A percentile compares a stretch with the other conserved stretches of the same genome.
phyloP scores from a whole-genome alignment of 2,113 vertebrate genomes.

The Panurus biarmicus region DNA sequence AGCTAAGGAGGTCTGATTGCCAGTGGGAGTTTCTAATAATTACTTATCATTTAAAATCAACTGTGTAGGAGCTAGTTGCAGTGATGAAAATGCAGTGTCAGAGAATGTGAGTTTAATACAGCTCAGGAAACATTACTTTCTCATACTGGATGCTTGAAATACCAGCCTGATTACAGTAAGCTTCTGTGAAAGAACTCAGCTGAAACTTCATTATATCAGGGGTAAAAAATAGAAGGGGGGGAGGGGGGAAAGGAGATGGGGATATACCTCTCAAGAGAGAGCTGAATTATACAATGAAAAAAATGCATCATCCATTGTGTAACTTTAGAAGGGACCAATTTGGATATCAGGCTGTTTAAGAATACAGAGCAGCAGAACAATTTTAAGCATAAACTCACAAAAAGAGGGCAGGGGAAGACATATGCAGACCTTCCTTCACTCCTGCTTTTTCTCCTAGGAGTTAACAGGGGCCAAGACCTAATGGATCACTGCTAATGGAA shows the following conservation, averaged over 20 bases:
- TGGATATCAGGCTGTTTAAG: neutral
- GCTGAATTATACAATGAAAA: neutral
- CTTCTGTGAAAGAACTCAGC: neutral
- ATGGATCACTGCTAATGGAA: slow-evolving; percentile 38
- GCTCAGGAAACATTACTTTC: neutral
- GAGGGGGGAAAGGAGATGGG: fast-evolving
- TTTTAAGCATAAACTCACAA: neutral
- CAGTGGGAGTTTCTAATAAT: neutral
- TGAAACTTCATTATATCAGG: neutral
- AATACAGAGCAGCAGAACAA: neutral
- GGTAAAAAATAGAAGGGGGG: fast-evolving
- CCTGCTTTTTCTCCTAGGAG: neutral
- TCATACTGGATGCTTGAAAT: neutral
- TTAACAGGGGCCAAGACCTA: neutral
- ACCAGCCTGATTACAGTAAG: neutral
- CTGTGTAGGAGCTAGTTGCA: neutral
- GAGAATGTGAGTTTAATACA: neutral
- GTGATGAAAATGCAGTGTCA: neutral
- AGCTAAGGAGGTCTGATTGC: neutral
- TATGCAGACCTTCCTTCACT: neutral
- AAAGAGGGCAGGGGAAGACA: neutral
- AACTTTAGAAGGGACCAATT: neutral
- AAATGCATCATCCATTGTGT: neutral
- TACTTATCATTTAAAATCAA: neutral
- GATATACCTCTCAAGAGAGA: neutral